Percentiles rank a stretch among this genome's conserved stretches.
Evolutionary conservation across 2,888 invertebrate species (phyloP).

Genomic region (Mythimna loreyi): DNA sequence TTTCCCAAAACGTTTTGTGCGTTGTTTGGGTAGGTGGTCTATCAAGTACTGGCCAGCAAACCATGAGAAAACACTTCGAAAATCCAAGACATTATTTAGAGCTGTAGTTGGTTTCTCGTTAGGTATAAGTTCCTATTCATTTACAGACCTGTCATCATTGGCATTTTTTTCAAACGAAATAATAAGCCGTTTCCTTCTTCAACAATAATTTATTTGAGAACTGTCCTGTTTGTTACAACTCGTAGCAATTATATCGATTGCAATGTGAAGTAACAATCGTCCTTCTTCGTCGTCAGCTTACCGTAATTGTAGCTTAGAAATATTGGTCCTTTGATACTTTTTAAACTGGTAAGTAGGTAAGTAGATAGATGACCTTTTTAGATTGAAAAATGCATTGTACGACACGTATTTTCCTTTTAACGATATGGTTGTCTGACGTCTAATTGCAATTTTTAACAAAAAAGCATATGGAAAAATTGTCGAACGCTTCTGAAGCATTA

Average conservation of each 20-base stretch:
- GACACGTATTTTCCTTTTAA: neutral
- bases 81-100: neutral
- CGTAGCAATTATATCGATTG: conserved; percentile 44
- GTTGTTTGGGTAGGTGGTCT: no score
- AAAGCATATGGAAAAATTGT: conserved; percentile 11
- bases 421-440: conserved; percentile 7
- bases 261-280: conserved; percentile 38
- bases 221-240: conserved; percentile 18
- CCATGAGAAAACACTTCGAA: no score
- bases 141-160: neutral
- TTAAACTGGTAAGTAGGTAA: conserved; percentile 20
- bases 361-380: conserved; percentile 24
- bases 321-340: conserved; percentile 38
- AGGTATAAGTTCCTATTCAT: neutral
- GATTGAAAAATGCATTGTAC: neutral
- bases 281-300: conserved; percentile 34
- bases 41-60: no score
- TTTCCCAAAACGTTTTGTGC: no score
- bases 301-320: conserved; percentile 49
- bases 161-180: neutral
- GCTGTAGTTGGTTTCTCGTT: neutral
- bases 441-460: conserved; percentile 30
- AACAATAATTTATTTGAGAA: conserved; percentile 31
- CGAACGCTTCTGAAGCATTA: conserved; percentile 48
- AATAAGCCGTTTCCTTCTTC: neutral